Evolutionary conservation across 2,113 vertebrate species (phyloP), one percentile per base, ranked within the genome.

Genomic region (Todiramphus saurophagus): DNA sequence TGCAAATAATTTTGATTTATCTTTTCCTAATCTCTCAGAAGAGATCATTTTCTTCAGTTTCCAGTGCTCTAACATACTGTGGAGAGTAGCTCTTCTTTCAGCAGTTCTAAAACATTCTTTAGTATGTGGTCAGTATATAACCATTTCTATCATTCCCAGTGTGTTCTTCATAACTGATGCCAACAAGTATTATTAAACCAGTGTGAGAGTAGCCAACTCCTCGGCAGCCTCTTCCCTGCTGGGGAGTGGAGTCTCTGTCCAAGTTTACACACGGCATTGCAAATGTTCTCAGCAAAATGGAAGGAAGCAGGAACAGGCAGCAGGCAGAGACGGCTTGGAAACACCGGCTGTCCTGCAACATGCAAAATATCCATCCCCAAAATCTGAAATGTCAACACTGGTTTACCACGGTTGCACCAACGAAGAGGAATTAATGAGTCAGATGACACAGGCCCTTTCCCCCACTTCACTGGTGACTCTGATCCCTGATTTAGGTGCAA

Each of bases 161-260:
- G 27, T 56, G 33, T 62, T 95, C 53, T n/a, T 64, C 39, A 11
- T 62, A 83, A 91, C 25, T 53, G 39, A 56, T 55, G 46, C 7
- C 63, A 76, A 41, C 63, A 33, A 95, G 24, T 78, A 63, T 89
- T 93, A 60, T 75, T 79, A 96, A 95, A 94, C 50, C 53, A 94
- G 30, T 55, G 69, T 60, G 83, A 50, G 33, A 90, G 67, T 9
- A 95, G 37, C 51, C 69, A 70, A 62, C 41, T 66, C 37, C 33
- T 72, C 6, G 0, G 28, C 46, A 79, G 25, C 11, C 1, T 51
- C 51, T 70, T 56, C 41, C 41, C 46, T 56, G 35, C 51, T 37
- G 51, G 25, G 62, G 10, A 5, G 14, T 6, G 20, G 39, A 64
- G 33, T 17, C 25, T 83, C 56, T n/a, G 28, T 50, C 39, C 25